Evolutionary conservation across 2,888 invertebrate genomes (phyloP).

Genomic region (Limenitis camilla): DNA sequence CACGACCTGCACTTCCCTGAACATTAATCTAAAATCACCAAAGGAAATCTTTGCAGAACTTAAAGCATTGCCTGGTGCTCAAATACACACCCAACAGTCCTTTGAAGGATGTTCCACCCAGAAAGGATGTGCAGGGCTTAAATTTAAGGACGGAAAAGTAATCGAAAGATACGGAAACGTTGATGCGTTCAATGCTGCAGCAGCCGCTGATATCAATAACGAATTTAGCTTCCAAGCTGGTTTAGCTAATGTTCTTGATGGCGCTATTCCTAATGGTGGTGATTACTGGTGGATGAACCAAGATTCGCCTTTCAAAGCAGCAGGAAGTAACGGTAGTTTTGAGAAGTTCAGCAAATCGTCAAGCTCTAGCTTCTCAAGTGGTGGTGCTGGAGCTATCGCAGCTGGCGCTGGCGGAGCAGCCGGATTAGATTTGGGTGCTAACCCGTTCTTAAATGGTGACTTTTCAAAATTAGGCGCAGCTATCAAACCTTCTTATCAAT

Average conservation of each 20-base stretch:
- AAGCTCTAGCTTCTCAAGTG: conserved; percentile 42
- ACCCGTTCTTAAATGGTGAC: conserved; percentile 44
- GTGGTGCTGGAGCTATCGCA: conserved; percentile 29
- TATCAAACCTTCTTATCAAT: conserved; percentile 26
- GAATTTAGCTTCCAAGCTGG: conserved; percentile 59
- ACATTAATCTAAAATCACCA: conserved; percentile 41
- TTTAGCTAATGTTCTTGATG: conserved; percentile 44
- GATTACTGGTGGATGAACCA: conserved; percentile 78
- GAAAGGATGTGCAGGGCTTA: conserved; percentile 65
- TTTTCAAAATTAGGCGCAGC: conserved; percentile 31
- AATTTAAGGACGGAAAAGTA: conserved; percentile 62
- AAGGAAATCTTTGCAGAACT: conserved; percentile 47
- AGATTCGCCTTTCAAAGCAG: conserved; percentile 73
- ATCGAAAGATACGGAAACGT: conserved; percentile 57
- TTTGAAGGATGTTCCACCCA: conserved; percentile 61
- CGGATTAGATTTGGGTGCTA: conserved; percentile 27
- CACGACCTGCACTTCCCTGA: conserved; percentile 43
- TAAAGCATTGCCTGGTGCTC: conserved; percentile 45
- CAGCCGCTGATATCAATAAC: conserved; percentile 41
- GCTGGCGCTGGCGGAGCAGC: conserved; percentile 28
- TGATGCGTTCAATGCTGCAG: conserved; percentile 54
- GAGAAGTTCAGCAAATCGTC: conserved; percentile 55
- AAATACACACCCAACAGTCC: conserved; percentile 59
- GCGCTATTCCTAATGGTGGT: conserved; percentile 41
- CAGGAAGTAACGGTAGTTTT: conserved; percentile 36